phyloP scores from a whole-genome alignment of 1,140 invertebrate species.

The Penaeus indicus region DNA sequence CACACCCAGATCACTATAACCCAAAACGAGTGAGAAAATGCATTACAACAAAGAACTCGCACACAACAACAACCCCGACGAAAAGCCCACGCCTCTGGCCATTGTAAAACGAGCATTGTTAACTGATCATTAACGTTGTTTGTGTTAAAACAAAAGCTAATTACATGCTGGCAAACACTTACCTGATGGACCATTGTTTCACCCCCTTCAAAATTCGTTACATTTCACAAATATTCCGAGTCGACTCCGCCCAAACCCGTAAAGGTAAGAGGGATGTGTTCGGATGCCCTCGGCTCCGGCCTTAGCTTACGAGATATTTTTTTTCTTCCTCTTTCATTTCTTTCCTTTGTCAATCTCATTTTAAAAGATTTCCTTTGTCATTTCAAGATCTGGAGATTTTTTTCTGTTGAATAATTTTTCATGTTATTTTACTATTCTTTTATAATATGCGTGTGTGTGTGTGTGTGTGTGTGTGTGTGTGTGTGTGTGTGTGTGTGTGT shows the following conservation, averaged over 20 bases:
- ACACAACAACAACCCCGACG: too few species aligned
- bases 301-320: neutral
- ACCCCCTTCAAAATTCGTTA: slow-evolving; percentile 49
- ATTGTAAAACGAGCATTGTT: slow-evolving; percentile 37
- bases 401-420: too few species aligned
- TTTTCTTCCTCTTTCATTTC: neutral
- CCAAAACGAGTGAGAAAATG: too few species aligned
- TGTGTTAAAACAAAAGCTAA: slow-evolving; percentile 50
- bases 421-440: too few species aligned
- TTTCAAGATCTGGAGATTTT: too few species aligned
- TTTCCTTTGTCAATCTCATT: neutral
- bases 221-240: slow-evolving; percentile 53
- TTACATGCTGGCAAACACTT: slow-evolving; percentile 53
- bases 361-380: too few species aligned
- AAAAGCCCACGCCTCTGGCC: neutral
- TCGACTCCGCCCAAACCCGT: neutral
- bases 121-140: slow-evolving; percentile 54
- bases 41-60: too few species aligned
- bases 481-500: too few species aligned
- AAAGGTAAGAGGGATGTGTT: neutral
- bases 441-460: too few species aligned
- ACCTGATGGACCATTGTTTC: slow-evolving; percentile 45
- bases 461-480: too few species aligned
- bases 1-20: too few species aligned
- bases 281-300: neutral